A percentile compares a stretch with the other conserved stretches of the same genome.
These are phyloP conservation scores for Brachionus rotundiformis DNA, from an alignment of 1,140 invertebrate species.

Conservation along the genomic window DNA sequence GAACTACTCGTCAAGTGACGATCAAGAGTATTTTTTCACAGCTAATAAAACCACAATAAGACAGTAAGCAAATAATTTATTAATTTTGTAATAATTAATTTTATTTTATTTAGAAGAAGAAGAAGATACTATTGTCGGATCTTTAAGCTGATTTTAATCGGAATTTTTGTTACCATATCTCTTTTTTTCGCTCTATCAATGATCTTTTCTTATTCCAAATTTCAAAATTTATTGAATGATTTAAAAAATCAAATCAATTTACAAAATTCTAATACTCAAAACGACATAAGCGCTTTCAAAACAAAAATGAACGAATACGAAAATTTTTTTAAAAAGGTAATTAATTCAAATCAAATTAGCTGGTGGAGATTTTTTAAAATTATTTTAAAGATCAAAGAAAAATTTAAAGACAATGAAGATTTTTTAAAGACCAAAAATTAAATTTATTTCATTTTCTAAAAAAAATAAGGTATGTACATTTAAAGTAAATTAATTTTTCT, in stretches of 20 bases:
- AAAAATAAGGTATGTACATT: too few species aligned
- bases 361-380: neutral
- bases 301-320: constrained; percentile 25
- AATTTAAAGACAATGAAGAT: neutral
- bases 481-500: too few species aligned
- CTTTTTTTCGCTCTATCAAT: constrained; percentile 1
- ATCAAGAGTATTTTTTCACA: constrained; percentile 43
- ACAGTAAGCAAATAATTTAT: neutral
- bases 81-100: neutral
- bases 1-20: constrained; percentile 33
- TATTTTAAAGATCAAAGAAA: constrained; percentile 4
- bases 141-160: constrained; percentile 12
- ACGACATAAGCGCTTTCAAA: neutral
- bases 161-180: constrained; percentile 10
- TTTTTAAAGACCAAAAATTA: too few species aligned
- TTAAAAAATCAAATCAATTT: constrained; percentile 23
- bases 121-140: constrained; percentile 24
- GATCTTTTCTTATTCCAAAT: constrained; percentile 40
- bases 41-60: constrained; percentile 28
- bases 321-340: constrained; percentile 7
- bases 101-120: neutral
- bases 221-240: constrained; percentile 39
- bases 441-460: too few species aligned
- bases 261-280: constrained; percentile 18
- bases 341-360: neutral